Conservation (phyloP, 1,140 invertebrate species). For the Zaprionus kolodkinae region DNA sequence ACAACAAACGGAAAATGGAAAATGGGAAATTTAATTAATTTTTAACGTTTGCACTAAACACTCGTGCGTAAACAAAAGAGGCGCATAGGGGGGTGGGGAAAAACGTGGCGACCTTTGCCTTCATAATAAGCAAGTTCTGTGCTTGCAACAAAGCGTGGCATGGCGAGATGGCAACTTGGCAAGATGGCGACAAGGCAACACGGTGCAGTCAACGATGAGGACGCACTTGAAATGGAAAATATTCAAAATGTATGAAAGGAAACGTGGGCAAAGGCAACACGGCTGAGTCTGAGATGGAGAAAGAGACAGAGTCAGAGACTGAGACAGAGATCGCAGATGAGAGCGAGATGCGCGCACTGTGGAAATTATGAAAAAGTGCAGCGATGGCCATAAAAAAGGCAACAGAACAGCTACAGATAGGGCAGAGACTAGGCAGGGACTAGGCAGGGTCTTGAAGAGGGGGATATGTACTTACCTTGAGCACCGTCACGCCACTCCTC, state of each 20-base stretch:
- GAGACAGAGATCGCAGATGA: slow-evolving; percentile 8
- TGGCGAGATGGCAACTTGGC: slow-evolving; percentile 13
- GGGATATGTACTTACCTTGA: slow-evolving; percentile 73
- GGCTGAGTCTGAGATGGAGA: slow-evolving; percentile 7
- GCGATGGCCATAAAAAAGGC: slow-evolving; percentile 63
- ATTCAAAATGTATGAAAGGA: slow-evolving; percentile 61
- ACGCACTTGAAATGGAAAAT: slow-evolving; percentile 62
- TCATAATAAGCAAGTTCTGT: slow-evolving; percentile 31
- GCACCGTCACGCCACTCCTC: slow-evolving; percentile 84
- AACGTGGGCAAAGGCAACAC: slow-evolving; percentile 48
- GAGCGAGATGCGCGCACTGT: slow-evolving; percentile 13
- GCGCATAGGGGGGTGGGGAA: slow-evolving; percentile 7
- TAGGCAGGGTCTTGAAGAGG: too few species aligned
- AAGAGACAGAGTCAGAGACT: background rate
- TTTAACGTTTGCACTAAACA: slow-evolving; percentile 69
- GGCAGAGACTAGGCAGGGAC: background rate
- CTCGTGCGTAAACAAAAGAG: slow-evolving; percentile 43
- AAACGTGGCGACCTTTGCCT: slow-evolving; percentile 28
- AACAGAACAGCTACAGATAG: slow-evolving; percentile 16
- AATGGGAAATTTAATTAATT: slow-evolving; percentile 73
- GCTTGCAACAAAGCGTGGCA: slow-evolving; percentile 19
- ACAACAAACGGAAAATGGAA: slow-evolving; percentile 33
- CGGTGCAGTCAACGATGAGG: slow-evolving; percentile 26
- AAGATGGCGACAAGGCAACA: slow-evolving; percentile 12
- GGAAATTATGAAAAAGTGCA: slow-evolving; percentile 65